These are phyloP conservation scores for Andricus grossulariae DNA, from an alignment of 1,140 invertebrate genomes.

Conservation along the genomic window DNA sequence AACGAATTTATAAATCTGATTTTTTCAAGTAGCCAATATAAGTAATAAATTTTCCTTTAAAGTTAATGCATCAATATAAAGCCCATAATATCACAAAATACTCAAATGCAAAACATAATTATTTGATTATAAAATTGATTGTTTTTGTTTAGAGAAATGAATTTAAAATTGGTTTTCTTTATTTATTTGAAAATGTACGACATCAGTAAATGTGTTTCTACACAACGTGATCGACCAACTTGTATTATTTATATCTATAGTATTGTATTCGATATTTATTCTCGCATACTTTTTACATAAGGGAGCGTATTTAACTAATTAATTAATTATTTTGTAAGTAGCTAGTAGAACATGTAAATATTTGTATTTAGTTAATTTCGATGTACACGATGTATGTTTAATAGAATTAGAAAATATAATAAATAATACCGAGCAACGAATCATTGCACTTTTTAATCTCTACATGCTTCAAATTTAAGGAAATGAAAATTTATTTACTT, in stretches of 20 bases:
- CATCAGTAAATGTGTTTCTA: not conserved
- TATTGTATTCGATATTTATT: conserved; percentile 16
- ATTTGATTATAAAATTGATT: too few relatives aligned
- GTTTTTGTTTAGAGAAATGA: too few relatives aligned
- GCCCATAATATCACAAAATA: too few relatives aligned
- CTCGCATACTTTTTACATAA: conserved; percentile 15
- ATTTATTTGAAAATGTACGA: not conserved
- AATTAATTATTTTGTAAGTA: not conserved
- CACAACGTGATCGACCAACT: conserved; percentile 21
- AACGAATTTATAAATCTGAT: too few relatives aligned
- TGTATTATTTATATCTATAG: conserved; percentile 38
- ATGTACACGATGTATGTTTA: conserved; percentile 16
- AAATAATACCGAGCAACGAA: not conserved
- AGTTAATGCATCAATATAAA: too few relatives aligned
- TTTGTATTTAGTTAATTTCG: conserved; percentile 24
- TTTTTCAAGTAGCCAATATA: too few relatives aligned
- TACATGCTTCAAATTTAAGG: not conserved
- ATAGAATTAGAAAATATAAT: conserved; percentile 13
- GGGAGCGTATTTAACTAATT: not conserved
- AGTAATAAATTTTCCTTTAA: too few relatives aligned
- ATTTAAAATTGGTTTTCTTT: not conserved
- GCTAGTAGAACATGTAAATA: conserved; percentile 14
- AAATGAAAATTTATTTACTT: too few relatives aligned
- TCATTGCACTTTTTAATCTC: too few relatives aligned
- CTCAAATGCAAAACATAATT: too few relatives aligned